phyloP scores from a whole-genome alignment of 2,797 vertebrate genomes.

The Bradypodion ventrale region DNA sequence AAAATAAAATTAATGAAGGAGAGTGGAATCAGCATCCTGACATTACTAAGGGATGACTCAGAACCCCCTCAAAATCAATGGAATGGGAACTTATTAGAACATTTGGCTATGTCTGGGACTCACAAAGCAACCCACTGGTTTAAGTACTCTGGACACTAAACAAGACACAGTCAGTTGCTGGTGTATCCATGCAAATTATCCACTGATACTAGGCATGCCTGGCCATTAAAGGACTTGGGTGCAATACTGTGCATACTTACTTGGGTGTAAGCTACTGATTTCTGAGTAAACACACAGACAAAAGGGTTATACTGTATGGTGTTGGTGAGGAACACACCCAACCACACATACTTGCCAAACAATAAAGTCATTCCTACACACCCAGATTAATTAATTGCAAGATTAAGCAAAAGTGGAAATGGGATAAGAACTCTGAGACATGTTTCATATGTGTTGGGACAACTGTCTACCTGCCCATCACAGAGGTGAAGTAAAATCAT shows the following conservation, averaged over 20 bases:
- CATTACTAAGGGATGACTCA: too few relatives aligned
- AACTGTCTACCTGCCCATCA: background rate
- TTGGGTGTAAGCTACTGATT: background rate
- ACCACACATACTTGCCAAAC: background rate
- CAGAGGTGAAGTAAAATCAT: background rate
- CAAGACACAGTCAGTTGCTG: background rate
- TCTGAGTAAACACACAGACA: background rate
- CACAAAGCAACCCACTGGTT: background rate
- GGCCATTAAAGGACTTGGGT: background rate
- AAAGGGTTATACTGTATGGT: background rate
- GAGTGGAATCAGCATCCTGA: too few relatives aligned
- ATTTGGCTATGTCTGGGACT: background rate
- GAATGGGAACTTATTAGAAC: too few relatives aligned
- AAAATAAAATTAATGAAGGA: too few relatives aligned
- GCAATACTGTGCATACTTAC: background rate
- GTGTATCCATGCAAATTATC: background rate
- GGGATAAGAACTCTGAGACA: background rate
- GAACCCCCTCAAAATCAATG: too few relatives aligned
- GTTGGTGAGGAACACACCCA: background rate
- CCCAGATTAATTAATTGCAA: background rate
- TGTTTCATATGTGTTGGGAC: background rate
- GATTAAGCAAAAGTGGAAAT: background rate
- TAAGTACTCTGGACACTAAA: background rate
- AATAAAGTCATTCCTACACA: background rate
- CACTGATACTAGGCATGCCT: background rate